These are phyloP conservation scores for Zaprionus obscuricornis DNA, from an alignment of 2,888 invertebrate species.

Conservation along the genomic window DNA sequence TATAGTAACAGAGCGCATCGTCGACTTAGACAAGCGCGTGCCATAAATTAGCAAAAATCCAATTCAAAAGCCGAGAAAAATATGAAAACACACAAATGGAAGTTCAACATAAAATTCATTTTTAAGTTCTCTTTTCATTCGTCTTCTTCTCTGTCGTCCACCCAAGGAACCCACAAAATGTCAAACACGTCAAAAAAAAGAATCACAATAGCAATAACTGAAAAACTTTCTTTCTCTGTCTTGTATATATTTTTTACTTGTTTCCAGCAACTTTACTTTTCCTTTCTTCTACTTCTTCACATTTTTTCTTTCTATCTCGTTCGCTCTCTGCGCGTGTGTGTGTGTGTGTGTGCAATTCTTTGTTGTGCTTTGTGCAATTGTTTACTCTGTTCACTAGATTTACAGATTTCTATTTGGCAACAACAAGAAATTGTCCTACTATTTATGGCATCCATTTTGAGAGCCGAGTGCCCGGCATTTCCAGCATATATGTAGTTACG, in stretches of 20 bases:
- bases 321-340: background rate
- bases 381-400: conserved; percentile 67
- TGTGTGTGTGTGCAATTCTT: conserved; percentile 23
- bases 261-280: conserved; percentile 19
- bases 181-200: conserved; percentile 8
- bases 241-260: conserved; percentile 23
- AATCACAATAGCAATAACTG: conserved; percentile 42
- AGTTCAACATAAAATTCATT: conserved; percentile 48
- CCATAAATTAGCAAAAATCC: conserved; percentile 36
- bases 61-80: background rate
- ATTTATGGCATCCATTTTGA: conserved; percentile 40
- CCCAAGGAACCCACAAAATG: background rate
- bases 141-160: background rate
- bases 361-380: conserved; percentile 50
- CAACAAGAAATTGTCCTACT: conserved; percentile 36
- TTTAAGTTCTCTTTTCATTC: conserved; percentile 26
- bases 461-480: conserved; percentile 9
- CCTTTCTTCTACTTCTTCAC: conserved; percentile 7
- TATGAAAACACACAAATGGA: conserved; percentile 7
- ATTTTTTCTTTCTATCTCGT: background rate
- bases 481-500: background rate
- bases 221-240: conserved; percentile 43
- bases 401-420: conserved; percentile 47
- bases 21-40: conserved; percentile 36
- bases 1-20: conserved; percentile 33